Evolutionary conservation across 2,888 invertebrate species (phyloP).

Genomic region (Fissipunctia ypsillon): DNA sequence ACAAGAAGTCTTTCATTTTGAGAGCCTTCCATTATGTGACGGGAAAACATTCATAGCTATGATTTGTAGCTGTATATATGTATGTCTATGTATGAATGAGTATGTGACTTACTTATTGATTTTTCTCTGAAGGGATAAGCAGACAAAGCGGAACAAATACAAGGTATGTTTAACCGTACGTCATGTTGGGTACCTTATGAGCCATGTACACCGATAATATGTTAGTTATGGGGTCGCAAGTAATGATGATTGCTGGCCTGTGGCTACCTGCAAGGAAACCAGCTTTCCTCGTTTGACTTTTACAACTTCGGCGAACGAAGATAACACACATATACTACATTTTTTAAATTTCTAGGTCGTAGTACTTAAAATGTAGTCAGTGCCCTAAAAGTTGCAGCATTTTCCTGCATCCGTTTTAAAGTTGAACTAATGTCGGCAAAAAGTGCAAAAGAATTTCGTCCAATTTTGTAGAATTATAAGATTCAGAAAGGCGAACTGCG

Average conservation of each 20-base stretch:
- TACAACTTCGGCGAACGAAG: constrained; percentile 59
- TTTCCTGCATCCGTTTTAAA: constrained; percentile 18
- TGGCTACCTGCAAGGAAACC: constrained; percentile 59
- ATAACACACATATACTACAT: constrained; percentile 41
- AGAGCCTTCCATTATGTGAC: constrained; percentile 59
- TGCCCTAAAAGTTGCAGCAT: constrained; percentile 10
- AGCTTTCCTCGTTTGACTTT: constrained; percentile 62
- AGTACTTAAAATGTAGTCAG: constrained; percentile 21
- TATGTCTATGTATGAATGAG: not conserved
- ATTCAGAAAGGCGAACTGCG: constrained; percentile 6
- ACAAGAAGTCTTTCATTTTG: constrained; percentile 61
- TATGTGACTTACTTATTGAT: constrained; percentile 50
- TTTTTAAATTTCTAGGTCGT: constrained; percentile 31
- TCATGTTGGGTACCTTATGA: constrained; percentile 55
- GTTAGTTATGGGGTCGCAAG: constrained; percentile 63
- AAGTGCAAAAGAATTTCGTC: constrained; percentile 3
- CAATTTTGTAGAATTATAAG: constrained; percentile 19
- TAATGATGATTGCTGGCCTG: constrained; percentile 62
- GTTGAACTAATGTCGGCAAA: not conserved
- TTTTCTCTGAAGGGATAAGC: constrained; percentile 51
- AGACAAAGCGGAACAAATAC: constrained; percentile 56
- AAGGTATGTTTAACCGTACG: constrained; percentile 52
- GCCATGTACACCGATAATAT: constrained; percentile 55
- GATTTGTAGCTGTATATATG: constrained; percentile 36
- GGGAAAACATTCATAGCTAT: constrained; percentile 46